Evolutionary conservation across 1,140 invertebrate genomes (phyloP).

Genomic region (Neodiprion pinetum): DNA sequence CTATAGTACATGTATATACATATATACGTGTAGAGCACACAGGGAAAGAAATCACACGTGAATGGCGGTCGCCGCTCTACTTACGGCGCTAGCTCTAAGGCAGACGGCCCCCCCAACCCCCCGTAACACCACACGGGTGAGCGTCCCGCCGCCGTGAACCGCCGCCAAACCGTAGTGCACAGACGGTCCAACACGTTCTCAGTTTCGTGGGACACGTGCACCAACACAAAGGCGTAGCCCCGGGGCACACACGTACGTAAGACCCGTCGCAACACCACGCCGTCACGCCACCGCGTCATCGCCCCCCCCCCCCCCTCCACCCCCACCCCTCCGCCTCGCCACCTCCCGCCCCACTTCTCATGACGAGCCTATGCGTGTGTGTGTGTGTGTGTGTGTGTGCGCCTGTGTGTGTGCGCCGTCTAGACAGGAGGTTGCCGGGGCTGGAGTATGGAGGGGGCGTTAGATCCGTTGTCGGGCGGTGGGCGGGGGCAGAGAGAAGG

Average conservation of each 20-base stretch:
- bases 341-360: background rate
- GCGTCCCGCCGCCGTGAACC: no score
- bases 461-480: slow-evolving; percentile 26
- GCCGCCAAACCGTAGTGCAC: background rate
- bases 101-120: background rate
- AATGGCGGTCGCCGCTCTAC: no score
- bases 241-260: no score
- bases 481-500: slow-evolving; percentile 32
- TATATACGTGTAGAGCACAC: no score
- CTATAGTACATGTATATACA: no score
- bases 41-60: no score
- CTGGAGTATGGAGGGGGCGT: slow-evolving; percentile 13
- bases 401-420: slow-evolving; percentile 45
- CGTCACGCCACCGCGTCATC: background rate
- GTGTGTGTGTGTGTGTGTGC: slow-evolving; percentile 1
- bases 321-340: background rate
- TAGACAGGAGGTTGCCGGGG: slow-evolving; percentile 53
- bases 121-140: no score
- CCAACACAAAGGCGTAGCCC: background rate
- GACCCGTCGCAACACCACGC: no score
- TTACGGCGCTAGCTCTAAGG: no score
- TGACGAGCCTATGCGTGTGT: slow-evolving; percentile 22
- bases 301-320: background rate
- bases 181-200: background rate
- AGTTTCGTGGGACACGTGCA: background rate